Conservation (phyloP, 2,113 vertebrate genomes). For the Oryctolagus cuniculus region DNA sequence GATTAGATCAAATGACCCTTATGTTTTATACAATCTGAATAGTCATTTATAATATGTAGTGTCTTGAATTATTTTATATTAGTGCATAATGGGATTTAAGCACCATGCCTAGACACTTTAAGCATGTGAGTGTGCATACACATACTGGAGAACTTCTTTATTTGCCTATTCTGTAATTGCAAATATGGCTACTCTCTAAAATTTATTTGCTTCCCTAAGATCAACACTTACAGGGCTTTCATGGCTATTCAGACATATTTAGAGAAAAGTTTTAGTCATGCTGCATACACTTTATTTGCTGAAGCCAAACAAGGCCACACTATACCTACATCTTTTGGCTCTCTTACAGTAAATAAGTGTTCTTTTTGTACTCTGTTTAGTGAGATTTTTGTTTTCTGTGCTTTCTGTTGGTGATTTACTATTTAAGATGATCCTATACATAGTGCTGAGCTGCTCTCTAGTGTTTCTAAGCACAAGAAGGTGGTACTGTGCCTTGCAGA, state of each 20-base stretch:
- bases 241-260: neutral
- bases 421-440: neutral
- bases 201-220: neutral
- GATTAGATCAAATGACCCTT: neutral
- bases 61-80: conserved; percentile 19
- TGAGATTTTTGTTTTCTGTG: neutral
- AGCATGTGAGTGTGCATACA: neutral
- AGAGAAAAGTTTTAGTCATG: neutral
- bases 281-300: neutral
- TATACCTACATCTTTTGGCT: neutral
- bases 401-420: neutral
- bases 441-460: neutral
- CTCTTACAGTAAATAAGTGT: neutral
- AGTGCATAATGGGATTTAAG: conserved; percentile 22
- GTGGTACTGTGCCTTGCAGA: neutral
- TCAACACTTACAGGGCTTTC: neutral
- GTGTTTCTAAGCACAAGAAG: neutral
- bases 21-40: conserved; percentile 5
- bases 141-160: neutral
- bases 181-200: neutral
- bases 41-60: neutral
- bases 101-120: neutral
- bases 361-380: neutral
- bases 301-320: neutral
- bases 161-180: neutral